Evolutionary conservation across 2,113 vertebrate species (phyloP).

Genomic region (Telmatochromis brachygnathus): DNA sequence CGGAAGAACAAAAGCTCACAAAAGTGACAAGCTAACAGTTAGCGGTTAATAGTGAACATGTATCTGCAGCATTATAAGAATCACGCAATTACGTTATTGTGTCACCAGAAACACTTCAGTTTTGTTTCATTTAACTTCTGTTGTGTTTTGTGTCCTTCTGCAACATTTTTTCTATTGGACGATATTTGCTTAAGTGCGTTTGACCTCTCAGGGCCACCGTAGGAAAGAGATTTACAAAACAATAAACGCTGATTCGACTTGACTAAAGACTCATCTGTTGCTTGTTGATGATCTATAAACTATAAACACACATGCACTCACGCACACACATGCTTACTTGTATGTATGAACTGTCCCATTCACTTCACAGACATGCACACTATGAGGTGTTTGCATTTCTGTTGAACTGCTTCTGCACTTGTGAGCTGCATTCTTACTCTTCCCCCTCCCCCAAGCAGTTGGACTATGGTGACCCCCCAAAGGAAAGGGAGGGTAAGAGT

Average conservation of each 20-base stretch:
- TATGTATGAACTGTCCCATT: not conserved
- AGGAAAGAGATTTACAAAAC: not conserved
- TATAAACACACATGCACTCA: not conserved
- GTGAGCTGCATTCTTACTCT: constrained; percentile 68
- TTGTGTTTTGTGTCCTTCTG: not conserved
- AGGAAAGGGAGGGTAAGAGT: constrained; percentile 70
- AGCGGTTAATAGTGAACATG: not conserved
- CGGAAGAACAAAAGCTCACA: not conserved
- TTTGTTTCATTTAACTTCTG: not conserved
- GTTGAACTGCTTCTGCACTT: constrained; percentile 44
- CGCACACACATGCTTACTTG: not conserved
- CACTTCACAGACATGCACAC: constrained; percentile 37
- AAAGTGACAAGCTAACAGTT: not conserved
- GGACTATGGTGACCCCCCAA: constrained; percentile 66
- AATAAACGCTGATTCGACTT: not conserved
- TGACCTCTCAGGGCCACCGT: not conserved
- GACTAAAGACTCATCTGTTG: not conserved
- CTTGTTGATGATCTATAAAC: not conserved
- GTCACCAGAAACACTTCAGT: not conserved
- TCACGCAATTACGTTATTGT: rapidly evolving
- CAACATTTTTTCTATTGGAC: not conserved
- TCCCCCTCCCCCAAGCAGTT: constrained; percentile 64
- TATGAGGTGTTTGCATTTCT: constrained; percentile 34
- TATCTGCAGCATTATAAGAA: not conserved
- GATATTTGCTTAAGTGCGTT: not conserved